These are phyloP conservation scores for Chrysolina haemoptera DNA, from an alignment of 2,888 invertebrate species.

Conservation along the genomic window DNA sequence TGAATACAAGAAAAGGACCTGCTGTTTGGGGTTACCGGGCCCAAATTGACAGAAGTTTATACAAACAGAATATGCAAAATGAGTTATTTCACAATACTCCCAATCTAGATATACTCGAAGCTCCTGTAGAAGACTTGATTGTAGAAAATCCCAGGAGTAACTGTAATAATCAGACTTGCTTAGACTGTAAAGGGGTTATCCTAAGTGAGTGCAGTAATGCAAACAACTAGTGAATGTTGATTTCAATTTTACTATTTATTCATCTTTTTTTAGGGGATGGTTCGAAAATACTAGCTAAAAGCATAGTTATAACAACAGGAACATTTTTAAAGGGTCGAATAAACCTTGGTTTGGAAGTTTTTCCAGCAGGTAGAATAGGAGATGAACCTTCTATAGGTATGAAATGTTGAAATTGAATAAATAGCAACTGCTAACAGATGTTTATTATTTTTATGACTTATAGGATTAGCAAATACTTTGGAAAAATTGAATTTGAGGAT, in stretches of 20 bases:
- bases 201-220: constrained; percentile 67
- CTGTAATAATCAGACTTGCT: constrained; percentile 50
- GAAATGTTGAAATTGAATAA: background rate
- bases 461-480: constrained; percentile 81
- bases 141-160: constrained; percentile 67
- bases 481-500: constrained; percentile 80
- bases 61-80: constrained; percentile 82
- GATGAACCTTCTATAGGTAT: constrained; percentile 80
- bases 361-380: constrained; percentile 86
- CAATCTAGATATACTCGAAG: constrained; percentile 79
- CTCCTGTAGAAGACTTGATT: constrained; percentile 86
- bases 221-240: background rate
- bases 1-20: constrained; percentile 88
- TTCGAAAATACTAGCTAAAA: constrained; percentile 73
- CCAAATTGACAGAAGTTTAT: constrained; percentile 88
- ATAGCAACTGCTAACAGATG: background rate
- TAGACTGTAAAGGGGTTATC: constrained; percentile 72
- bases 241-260: constrained; percentile 27
- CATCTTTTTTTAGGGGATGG: constrained; percentile 72
- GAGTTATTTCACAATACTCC: constrained; percentile 77
- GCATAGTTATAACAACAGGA: constrained; percentile 89
- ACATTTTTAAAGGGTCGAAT: constrained; percentile 91
- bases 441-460: background rate
- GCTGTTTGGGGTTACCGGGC: constrained; percentile 93
- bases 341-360: constrained; percentile 82